phyloP scores from a whole-genome alignment of 2,113 vertebrate genomes.

The human region DNA sequence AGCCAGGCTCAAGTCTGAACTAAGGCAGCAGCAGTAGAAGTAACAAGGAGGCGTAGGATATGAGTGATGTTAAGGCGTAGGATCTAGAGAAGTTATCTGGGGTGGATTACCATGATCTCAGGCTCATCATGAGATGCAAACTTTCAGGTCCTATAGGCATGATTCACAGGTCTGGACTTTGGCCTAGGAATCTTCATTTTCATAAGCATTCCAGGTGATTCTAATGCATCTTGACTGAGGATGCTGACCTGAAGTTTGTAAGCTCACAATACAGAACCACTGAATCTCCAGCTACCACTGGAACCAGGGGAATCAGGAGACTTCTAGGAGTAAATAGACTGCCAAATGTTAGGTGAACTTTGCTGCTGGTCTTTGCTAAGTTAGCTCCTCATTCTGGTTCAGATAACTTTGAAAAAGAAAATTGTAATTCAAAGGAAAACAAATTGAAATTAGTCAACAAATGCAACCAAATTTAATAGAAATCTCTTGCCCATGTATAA shows the following conservation, averaged over 20 bases:
- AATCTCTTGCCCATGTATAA: neutral
- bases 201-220: neutral
- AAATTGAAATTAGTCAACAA: neutral
- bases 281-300: neutral
- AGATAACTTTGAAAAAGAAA: neutral
- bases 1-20: neutral
- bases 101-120: neutral
- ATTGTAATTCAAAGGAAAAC: neutral
- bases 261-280: neutral
- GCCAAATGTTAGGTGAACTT: neutral
- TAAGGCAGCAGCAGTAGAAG: neutral
- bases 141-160: neutral
- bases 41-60: neutral
- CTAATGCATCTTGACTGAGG: neutral
- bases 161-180: neutral
- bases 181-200: neutral
- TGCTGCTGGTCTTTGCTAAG: neutral
- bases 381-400: neutral
- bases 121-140: neutral
- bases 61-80: neutral
- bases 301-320: neutral
- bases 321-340: neutral
- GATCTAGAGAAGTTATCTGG: neutral
- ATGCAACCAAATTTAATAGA: neutral
- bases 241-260: neutral